phyloP scores from a whole-genome alignment of 2,797 vertebrate genomes.

The Allobates femoralis region DNA sequence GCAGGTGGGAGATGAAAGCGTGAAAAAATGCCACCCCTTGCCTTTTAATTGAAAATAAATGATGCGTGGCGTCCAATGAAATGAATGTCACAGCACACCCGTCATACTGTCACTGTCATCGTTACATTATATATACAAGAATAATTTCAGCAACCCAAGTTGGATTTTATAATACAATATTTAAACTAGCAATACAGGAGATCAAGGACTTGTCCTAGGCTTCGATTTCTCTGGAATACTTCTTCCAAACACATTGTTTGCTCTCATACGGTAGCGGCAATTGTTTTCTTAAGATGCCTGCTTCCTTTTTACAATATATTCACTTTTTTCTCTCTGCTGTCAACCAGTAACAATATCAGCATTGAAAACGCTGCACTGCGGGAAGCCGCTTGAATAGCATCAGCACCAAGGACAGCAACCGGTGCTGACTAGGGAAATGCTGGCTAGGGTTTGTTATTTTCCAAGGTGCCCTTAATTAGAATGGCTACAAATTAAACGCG shows the following conservation, averaged over 20 bases:
- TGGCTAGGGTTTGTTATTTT: conserved; percentile 34
- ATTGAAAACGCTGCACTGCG: conserved; percentile 62
- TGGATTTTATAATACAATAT: conserved; percentile 47
- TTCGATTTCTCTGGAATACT: conserved; percentile 9
- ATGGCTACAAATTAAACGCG: conserved; percentile 36
- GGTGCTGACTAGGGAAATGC: conserved; percentile 52
- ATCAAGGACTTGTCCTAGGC: conserved; percentile 25
- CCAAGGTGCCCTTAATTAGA: conserved; percentile 62
- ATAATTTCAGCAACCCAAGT: conserved; percentile 52
- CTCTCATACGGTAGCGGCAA: conserved; percentile 8
- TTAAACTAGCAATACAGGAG: conserved; percentile 20
- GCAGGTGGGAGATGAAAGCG: neutral
- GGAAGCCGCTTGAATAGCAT: conserved; percentile 54
- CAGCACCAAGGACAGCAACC: conserved; percentile 63
- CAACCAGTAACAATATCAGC: conserved; percentile 54
- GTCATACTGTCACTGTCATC: conserved; percentile 54
- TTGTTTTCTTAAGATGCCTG: conserved; percentile 52
- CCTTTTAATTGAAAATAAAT: conserved; percentile 76
- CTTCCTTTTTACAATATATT: conserved; percentile 38
- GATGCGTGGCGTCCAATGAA: conserved; percentile 69
- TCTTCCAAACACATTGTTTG: conserved; percentile 31
- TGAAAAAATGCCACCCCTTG: neutral
- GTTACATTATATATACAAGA: conserved; percentile 37
- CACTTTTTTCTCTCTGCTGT: conserved; percentile 34
- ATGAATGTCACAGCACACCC: conserved; percentile 68